phyloP scores from a whole-genome alignment of 2,888 invertebrate species.

The Baccha elongata region DNA sequence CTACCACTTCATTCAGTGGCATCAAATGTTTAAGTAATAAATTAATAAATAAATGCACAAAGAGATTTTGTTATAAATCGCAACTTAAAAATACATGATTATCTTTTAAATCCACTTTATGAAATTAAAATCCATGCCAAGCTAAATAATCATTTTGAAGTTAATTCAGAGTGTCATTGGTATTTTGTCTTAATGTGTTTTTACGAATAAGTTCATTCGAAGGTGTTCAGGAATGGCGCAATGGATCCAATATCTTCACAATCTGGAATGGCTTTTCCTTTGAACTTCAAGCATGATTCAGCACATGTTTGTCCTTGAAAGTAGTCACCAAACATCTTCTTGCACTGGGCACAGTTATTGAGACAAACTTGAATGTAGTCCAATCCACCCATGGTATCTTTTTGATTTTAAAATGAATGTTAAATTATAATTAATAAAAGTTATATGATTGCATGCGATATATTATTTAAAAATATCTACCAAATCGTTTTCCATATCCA shows the following conservation, averaged over 20 bases:
- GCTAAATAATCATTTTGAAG: constrained; percentile 3
- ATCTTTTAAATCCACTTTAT: background rate
- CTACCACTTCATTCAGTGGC: constrained; percentile 3
- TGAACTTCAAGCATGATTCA: constrained; percentile 91
- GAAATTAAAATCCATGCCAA: constrained; percentile 1
- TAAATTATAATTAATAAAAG: constrained; percentile 22
- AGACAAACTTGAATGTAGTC: constrained; percentile 88
- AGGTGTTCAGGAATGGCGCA: constrained; percentile 88
- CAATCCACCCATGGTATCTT: constrained; percentile 82
- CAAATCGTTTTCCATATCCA: constrained; percentile 80
- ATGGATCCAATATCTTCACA: constrained; percentile 92
- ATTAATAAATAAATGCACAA: background rate
- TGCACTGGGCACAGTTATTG: constrained; percentile 94
- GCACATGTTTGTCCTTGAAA: constrained; percentile 94
- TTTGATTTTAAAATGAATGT: constrained; percentile 76
- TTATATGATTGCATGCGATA: constrained; percentile 14
- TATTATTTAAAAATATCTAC: constrained; percentile 75
- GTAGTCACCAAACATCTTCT: constrained; percentile 93
- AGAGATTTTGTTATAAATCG: background rate
- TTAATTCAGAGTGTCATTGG: background rate
- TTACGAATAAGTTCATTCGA: constrained; percentile 80
- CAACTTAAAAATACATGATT: constrained; percentile 12
- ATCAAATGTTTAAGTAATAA: background rate
- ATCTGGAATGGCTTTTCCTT: constrained; percentile 92
- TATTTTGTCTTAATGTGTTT: constrained; percentile 84